Evolutionary conservation across 2,113 vertebrate genomes (phyloP).

Genomic region (Melanotaenia duboulayi): DNA sequence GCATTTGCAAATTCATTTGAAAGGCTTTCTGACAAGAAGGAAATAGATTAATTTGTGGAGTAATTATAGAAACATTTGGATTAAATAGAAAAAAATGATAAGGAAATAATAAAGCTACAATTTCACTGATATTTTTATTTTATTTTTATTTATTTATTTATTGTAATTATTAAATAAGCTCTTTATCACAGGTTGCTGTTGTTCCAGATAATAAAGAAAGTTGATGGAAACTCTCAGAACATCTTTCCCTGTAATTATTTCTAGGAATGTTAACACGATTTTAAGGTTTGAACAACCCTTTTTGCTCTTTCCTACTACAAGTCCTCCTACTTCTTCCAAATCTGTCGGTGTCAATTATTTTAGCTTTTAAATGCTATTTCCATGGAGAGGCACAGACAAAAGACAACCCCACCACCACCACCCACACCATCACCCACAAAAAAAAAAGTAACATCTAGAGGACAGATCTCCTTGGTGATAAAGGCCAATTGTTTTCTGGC

Average conservation of each 20-base stretch:
- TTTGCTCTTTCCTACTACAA: conserved; percentile 52
- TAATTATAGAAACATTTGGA: neutral
- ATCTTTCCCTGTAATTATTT: conserved; percentile 18
- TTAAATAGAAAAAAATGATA: neutral
- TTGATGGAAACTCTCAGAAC: conserved; percentile 14
- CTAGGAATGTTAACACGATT: conserved; percentile 48
- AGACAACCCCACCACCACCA: conserved; percentile 13
- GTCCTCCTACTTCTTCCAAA: conserved; percentile 43
- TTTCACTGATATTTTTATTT: neutral
- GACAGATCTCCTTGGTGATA: conserved; percentile 63
- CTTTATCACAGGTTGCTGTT: conserved; percentile 18
- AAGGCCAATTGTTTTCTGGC: conserved; percentile 50
- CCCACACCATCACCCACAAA: neutral
- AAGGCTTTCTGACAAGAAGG: neutral
- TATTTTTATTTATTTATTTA: conserved; percentile 26
- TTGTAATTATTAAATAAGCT: conserved; percentile 46
- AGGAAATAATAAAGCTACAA: neutral
- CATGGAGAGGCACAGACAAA: conserved; percentile 41
- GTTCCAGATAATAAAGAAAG: no score
- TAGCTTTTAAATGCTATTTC: conserved; percentile 44
- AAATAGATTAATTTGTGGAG: neutral
- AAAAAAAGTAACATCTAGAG: conserved; percentile 50
- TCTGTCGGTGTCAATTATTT: conserved; percentile 45
- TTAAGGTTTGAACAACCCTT: conserved; percentile 45
- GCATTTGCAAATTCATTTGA: neutral